Evolutionary conservation across 1,140 invertebrate genomes (phyloP), one percentile per base, ranked within the genome.

Genomic region (Hyles euphorbiae): DNA sequence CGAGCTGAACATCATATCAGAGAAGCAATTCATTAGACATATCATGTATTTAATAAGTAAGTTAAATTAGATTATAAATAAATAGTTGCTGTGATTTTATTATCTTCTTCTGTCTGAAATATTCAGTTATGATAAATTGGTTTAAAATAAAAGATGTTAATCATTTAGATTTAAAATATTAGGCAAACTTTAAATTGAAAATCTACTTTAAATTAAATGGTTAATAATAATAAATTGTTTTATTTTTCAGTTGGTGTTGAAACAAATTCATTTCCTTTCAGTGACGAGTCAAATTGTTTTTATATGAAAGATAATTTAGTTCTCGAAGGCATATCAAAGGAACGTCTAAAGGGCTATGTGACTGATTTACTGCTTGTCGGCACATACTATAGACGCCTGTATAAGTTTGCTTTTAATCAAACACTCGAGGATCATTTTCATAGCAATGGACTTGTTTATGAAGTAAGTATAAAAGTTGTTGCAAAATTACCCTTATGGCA

Each of bases 31-130:
- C 58, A 89, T 90, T 50, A 75, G 87, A 59, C 84, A 90, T 65
- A 70, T 89, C 34, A 90, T 86, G 81, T 89, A 89, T 82, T 74
- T 90, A 61, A 78, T 83, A 53, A 87, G 89, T 90, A 70, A 84
- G 82, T 78, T 48, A 53, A 45, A 55, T 22, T 22, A 1, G 22
- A 22, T 22, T 22, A 22, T 22, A 0, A 32, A 55, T 12, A 34
- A 12, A 12, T 6, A 46, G 11, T 46, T 5, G 44, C 44, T 46
- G 9, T 46, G 44, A 46, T 10, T 46, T 9, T 46, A 10, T 46
- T 9, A 3, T 46, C 11, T 9, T 5, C 44, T 46, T 3, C 11
- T 9, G 11, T 10, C 44, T 12, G n/a, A 11, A 48, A 48, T 3
- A 48, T 48, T 11, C 8, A 2, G 5, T 40, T 40, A 5, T 36